Conservation (phyloP, 2,113 vertebrate species). For the Catharus minimus region DNA sequence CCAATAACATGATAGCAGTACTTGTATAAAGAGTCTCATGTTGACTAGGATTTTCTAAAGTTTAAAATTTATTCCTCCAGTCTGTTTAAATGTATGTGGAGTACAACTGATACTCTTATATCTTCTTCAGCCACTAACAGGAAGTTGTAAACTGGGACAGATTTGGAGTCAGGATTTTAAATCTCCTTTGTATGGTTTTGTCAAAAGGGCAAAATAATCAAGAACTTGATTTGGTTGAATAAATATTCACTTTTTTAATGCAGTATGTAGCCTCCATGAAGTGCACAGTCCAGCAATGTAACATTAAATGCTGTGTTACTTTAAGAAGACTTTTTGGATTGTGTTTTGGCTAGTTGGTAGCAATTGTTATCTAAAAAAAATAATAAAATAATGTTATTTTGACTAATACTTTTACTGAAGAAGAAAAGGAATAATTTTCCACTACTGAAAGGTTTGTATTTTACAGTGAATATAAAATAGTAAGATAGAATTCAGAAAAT, state of each 20-base stretch:
- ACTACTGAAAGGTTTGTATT: not conserved
- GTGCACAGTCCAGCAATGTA: not conserved
- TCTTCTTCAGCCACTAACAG: not conserved
- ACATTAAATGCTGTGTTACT: not conserved
- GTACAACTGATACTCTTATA: not conserved
- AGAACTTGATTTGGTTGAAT: not conserved
- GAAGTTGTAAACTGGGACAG: not conserved
- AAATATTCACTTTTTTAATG: constrained; percentile 54
- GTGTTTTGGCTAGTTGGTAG: not conserved
- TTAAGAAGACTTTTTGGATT: not conserved
- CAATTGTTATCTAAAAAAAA: not conserved
- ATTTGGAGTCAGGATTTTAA: not conserved
- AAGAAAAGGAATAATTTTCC: not conserved
- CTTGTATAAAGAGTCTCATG: constrained; percentile 40
- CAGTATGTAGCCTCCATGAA: not conserved
- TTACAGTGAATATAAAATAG: not conserved
- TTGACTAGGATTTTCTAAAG: constrained; percentile 61
- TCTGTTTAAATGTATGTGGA: constrained; percentile 41
- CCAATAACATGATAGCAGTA: constrained; percentile 24
- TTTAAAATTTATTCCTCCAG: constrained; percentile 32
- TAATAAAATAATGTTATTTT: not conserved
- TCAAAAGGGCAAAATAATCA: not conserved
- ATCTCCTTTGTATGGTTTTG: not conserved
- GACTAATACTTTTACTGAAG: not conserved
- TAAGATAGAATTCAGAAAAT: not conserved